Percentiles rank a stretch among this genome's conserved stretches.
These are phyloP conservation scores for Xenopus borealis DNA, from an alignment of 2,113 vertebrate species.

Conservation along the genomic window DNA sequence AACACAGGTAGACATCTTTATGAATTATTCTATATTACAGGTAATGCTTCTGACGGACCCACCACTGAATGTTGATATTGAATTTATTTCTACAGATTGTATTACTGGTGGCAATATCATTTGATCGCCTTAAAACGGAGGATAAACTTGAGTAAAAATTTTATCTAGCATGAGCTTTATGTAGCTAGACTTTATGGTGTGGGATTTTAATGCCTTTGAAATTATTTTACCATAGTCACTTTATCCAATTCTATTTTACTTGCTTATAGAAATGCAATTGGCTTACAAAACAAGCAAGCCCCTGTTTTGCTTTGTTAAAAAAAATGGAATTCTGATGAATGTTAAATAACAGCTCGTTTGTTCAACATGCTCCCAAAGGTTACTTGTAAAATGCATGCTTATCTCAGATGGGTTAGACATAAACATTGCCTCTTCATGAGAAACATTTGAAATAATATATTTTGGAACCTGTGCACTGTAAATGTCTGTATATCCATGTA, in stretches of 20 bases:
- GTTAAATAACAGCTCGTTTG: too few relatives aligned
- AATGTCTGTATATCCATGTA: background rate
- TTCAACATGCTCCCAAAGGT: too few relatives aligned
- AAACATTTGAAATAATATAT: conserved; percentile 2
- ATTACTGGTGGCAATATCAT: conserved; percentile 7
- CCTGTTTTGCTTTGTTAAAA: too few relatives aligned
- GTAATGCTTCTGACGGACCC: too few relatives aligned
- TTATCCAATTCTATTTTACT: too few relatives aligned
- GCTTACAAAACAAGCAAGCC: too few relatives aligned
- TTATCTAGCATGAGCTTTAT: conserved; percentile 17
- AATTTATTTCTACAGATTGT: conserved; percentile 18
- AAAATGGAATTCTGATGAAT: too few relatives aligned
- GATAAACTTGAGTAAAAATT: conserved; percentile 15
- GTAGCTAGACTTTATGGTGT: background rate
- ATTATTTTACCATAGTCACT: too few relatives aligned
- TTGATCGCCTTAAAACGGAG: conserved; percentile 26
- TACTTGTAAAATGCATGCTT: background rate
- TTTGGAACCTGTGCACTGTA: conserved; percentile 7
- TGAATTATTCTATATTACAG: too few relatives aligned
- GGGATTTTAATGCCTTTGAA: background rate
- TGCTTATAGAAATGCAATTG: too few relatives aligned
- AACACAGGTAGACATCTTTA: conserved; percentile 3
- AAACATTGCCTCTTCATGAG: background rate
- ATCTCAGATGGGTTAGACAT: background rate
- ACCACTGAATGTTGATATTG: too few relatives aligned